Base-by-base conservation (phyloP, 1,140 invertebrate genomes). In the Araneus ventricosus region DNA sequence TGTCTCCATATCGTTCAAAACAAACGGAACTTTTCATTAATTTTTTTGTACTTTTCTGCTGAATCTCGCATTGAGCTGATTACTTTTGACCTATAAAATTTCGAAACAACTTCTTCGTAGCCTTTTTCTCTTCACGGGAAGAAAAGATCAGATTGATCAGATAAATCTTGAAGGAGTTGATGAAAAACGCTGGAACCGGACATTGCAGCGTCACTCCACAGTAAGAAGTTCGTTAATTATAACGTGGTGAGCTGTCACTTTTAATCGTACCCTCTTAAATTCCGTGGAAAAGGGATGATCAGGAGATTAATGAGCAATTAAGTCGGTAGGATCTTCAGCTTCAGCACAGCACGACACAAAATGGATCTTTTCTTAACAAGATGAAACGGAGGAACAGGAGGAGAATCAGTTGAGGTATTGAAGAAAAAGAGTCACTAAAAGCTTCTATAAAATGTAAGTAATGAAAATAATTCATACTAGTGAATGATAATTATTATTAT, bases 171-270 rank as follows among this genome's bases (percentile, higher is more conserved):
- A 75, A 75, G 70, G 2, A 75, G 30, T 34, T 75, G 70, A 20
- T 75, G 70, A 75, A 75, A 75, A 30, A 75, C 10, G 30, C 8
- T 22, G 70, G 30, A 75, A 75, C 70, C 37, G 70, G 70, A 34
- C 70, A 20, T 34, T 20, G 34, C 20, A 75, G 4, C 70, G 34
- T 75, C 70, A 37, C 20, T 75, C 6, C 70, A 6, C 30, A 34
- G 70, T 4, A 37, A 34, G 20, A 75, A 34, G 70, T 75, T n/a
- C n/a, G 63, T 70, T 70, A 70, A 70, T 70, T 70, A 70, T 70
- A 27, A 75, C 70, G 70, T 75, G 70, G 70, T 22, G 70, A 75
- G 30, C 30, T 75, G 70, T 75, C 70, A 75, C 30, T 75, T 75
- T 27, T 30, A 27, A 75, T 75, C 70, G 8, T 37, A 37, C 3